Evolutionary conservation across 2,113 vertebrate species (phyloP).

Genomic region (Myrmophylax atrothorax): DNA sequence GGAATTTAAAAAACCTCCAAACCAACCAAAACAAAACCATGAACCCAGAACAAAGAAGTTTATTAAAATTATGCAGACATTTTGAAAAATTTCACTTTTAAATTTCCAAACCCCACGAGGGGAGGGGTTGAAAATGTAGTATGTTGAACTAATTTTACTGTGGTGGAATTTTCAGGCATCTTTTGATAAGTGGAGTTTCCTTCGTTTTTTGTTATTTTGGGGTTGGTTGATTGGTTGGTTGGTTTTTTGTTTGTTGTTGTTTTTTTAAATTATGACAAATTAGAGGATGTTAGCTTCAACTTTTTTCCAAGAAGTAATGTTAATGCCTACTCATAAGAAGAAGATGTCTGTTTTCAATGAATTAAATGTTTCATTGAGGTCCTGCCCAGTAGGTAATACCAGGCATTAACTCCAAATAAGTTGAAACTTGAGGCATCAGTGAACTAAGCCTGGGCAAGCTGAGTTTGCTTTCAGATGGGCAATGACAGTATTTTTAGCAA

Average conservation of each 20-base stretch:
- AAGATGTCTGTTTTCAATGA: not conserved
- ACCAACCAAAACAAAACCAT: not conserved
- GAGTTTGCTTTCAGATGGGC: constrained; percentile 12
- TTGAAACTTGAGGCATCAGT: not conserved
- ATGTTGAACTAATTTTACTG: not conserved
- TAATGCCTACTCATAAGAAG: not conserved
- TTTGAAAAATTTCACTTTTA: not conserved
- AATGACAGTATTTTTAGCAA: not conserved
- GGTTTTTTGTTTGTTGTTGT: not conserved
- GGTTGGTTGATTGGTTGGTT: not conserved
- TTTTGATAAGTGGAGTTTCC: not conserved
- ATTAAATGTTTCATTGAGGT: not conserved
- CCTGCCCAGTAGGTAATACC: not conserved
- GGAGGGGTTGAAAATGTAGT: not conserved
- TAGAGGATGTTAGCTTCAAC: not conserved
- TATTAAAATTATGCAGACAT: not conserved
- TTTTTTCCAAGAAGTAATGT: not conserved
- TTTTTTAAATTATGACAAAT: not conserved
- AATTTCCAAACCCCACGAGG: not conserved
- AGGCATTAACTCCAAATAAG: not conserved
- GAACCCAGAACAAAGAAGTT: not conserved
- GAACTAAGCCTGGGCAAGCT: not conserved
- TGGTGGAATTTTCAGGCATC: not conserved
- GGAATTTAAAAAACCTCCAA: not conserved
- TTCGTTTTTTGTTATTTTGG: not conserved